Evolutionary conservation across 2,113 vertebrate genomes (phyloP).

Genomic region (Phalacrocorax brasilianus): DNA sequence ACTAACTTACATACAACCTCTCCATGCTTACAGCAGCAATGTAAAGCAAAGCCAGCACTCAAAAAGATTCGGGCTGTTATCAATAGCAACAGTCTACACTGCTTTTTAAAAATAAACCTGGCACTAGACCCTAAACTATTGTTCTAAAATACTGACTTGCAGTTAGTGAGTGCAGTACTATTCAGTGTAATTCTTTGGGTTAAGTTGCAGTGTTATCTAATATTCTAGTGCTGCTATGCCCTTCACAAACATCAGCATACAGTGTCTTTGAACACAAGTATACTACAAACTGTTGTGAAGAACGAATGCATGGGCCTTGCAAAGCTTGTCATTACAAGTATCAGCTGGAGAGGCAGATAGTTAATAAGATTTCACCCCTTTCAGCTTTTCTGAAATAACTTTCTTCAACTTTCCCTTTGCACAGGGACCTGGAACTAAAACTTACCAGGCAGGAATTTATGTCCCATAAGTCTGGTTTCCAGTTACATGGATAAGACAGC

Average conservation of each 20-base stretch:
- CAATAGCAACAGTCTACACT: background rate
- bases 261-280: background rate
- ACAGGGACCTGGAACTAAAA: slow-evolving; percentile 36
- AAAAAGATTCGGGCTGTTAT: background rate
- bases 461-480: slow-evolving; percentile 18
- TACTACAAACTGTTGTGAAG: background rate
- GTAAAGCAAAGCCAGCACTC: background rate
- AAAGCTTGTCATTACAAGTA: background rate
- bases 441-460: slow-evolving; percentile 41
- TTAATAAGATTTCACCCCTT: background rate
- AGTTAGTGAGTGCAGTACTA: background rate
- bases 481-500: slow-evolving; percentile 23
- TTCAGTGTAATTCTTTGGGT: background rate
- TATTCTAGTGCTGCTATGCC: background rate
- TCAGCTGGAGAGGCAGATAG: background rate
- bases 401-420: background rate
- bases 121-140: background rate
- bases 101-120: background rate
- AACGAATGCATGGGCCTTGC: rapidly evolving
- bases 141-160: background rate
- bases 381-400: slow-evolving; percentile 6
- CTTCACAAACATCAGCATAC: background rate
- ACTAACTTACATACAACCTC: background rate
- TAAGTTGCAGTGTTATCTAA: background rate
- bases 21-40: background rate